Evolutionary conservation across 2,797 vertebrate species (phyloP).

Genomic region (Diglossa cyanea): DNA sequence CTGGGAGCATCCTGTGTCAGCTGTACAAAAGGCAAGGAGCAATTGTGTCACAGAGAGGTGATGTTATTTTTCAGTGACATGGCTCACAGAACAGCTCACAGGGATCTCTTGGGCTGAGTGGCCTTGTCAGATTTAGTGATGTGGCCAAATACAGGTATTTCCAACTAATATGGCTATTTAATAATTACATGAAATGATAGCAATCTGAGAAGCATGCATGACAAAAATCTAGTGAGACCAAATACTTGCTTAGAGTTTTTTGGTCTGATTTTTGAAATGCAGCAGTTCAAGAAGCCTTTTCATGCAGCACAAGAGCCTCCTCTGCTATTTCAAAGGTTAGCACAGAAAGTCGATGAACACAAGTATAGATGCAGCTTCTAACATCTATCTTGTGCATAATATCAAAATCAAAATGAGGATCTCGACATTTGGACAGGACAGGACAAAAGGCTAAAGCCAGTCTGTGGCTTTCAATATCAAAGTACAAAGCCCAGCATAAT

Average conservation of each 20-base stretch:
- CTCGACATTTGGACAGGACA: neutral
- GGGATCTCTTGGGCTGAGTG: neutral
- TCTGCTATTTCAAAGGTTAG: neutral
- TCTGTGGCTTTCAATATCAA: neutral
- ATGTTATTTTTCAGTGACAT: neutral
- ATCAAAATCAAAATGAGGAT: neutral
- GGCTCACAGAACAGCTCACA: neutral
- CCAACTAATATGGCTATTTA: neutral
- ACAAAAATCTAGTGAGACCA: neutral
- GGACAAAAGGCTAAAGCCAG: neutral
- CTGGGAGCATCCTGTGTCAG: neutral
- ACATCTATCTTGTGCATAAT: neutral
- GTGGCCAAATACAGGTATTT: neutral
- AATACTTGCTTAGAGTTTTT: rapidly evolving
- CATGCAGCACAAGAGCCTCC: rapidly evolving
- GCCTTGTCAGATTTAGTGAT: neutral
- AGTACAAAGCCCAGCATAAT: neutral
- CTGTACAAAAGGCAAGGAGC: neutral
- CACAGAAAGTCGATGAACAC: neutral
- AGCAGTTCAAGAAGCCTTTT: neutral
- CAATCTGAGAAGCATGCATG: neutral
- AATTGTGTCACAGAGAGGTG: neutral
- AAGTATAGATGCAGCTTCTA: neutral
- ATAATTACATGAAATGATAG: neutral
- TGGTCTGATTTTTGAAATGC: neutral